Base-by-base conservation (phyloP, 2,797 vertebrate species). In the Neopelma chrysocephalum region DNA sequence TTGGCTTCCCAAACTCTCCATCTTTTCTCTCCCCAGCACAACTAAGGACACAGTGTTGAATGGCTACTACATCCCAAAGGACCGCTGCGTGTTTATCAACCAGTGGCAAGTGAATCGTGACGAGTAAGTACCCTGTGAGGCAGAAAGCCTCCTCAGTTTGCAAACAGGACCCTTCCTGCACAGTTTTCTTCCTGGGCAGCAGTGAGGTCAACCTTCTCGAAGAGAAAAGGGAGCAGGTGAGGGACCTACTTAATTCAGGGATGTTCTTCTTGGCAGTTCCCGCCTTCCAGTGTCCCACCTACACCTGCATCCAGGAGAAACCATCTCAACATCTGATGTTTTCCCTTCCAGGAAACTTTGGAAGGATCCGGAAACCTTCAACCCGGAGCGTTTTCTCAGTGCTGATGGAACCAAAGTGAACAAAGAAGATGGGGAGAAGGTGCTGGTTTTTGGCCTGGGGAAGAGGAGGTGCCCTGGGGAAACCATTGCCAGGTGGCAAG, bases 31-130 rank as follows among this genome's bases (percentile, higher is more conserved):
- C 94, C 97, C 61, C 96, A 99, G 99, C 94, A 98, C 99, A 0
- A 98, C 98, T 7, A 98, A 95, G 96, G 98, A 99, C 95, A 99
- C 98, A 0, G 97, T 97, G 8, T 95, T 99, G 82, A 99, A 99
- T 0, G 98, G 98, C 69, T 99, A 97, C 97, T 98, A 98, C 95
- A 98, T 99, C 89, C 99, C 99, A 9, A 99, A 99, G 97, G 98
- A 98, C 88, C 92, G 97, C 21, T 99, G 98, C 11, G 96, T 99
- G 86, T 98, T 99, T 88, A 60, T 99, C 94, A 99, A 99, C 96
- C 99, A 99, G 98, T 99, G 99, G 99, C 99, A 99, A 70, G 97
- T 98, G 92, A 99, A 99, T 95, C 99, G 99, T 0, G 98, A 99
- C 4, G 93, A 97, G 99, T 99, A 94, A 99, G 99, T 96, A 53